Percentiles rank a stretch among this genome's conserved stretches.
Evolutionary conservation across 2,113 vertebrate genomes (phyloP).

Genomic region (Hippocampus comes): DNA sequence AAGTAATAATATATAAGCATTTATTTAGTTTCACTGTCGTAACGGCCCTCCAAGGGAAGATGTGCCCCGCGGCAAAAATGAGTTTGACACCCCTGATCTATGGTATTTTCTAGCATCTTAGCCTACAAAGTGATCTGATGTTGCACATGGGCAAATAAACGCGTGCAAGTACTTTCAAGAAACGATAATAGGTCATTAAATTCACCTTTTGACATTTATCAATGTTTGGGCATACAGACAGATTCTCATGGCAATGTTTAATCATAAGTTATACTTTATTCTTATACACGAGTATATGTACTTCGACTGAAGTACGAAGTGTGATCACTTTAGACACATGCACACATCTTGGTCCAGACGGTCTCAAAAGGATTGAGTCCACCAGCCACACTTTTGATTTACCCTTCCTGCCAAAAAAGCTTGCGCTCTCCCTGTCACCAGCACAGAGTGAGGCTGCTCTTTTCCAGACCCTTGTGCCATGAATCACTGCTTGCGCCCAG

Average conservation of each 20-base stretch:
- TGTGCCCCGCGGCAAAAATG: too few relatives aligned
- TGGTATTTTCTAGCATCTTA: neutral
- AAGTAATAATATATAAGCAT: too few relatives aligned
- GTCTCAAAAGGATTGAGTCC: conserved; percentile 45
- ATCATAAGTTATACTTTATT: neutral
- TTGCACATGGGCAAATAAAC: neutral
- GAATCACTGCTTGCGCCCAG: conserved; percentile 64
- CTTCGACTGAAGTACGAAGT: neutral
- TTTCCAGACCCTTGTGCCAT: conserved; percentile 67
- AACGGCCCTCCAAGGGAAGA: too few relatives aligned
- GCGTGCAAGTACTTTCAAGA: neutral
- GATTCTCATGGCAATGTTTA: neutral
- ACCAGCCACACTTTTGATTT: conserved; percentile 54
- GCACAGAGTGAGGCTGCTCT: conserved; percentile 60
- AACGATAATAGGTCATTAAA: neutral
- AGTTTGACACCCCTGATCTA: too few relatives aligned
- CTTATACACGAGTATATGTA: neutral
- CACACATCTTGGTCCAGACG: conserved; percentile 6
- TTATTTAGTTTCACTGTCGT: too few relatives aligned
- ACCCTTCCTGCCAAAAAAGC: conserved; percentile 47
- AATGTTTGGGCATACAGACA: neutral
- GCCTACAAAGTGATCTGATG: neutral
- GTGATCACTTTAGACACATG: neutral
- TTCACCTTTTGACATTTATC: neutral
- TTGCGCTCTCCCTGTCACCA: conserved; percentile 43